phyloP scores from a whole-genome alignment of 2,113 vertebrate species.

The Scolopax mira region DNA sequence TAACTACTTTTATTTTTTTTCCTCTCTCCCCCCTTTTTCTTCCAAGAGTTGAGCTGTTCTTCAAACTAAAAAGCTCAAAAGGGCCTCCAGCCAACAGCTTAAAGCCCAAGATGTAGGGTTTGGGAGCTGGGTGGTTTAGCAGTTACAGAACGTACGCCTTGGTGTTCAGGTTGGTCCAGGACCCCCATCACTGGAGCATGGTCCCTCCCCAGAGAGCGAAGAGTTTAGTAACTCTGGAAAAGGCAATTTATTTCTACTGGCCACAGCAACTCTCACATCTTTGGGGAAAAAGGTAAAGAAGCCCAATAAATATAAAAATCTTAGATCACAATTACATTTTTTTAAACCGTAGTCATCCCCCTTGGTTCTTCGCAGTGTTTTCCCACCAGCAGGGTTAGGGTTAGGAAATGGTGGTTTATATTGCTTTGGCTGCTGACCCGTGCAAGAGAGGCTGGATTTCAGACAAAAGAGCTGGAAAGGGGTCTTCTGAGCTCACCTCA shows the following conservation, averaged over 20 bases:
- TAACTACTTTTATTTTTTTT: neutral
- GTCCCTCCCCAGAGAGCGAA: neutral
- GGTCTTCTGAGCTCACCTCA: slow-evolving; percentile 28
- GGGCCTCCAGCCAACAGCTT: slow-evolving; percentile 18
- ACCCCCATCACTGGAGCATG: rapidly evolving
- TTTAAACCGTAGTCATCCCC: neutral
- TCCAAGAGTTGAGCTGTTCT: neutral
- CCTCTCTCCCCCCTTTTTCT: neutral
- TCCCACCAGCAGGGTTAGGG: slow-evolving; percentile 8
- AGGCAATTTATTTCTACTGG: neutral
- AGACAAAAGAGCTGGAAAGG: neutral
- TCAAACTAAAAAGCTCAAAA: neutral
- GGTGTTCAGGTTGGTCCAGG: neutral
- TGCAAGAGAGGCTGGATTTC: neutral
- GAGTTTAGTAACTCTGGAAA: neutral
- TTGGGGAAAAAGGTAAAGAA: neutral
- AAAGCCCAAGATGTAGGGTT: neutral
- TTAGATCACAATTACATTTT: neutral
- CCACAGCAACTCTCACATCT: neutral
- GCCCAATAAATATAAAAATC: no score
- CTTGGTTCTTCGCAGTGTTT: neutral
- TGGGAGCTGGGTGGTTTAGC: neutral
- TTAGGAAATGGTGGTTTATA: slow-evolving; percentile 5
- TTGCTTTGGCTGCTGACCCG: neutral
- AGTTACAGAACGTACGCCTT: neutral